Evolutionary conservation across 2,113 vertebrate genomes (phyloP).

Genomic region (Pollimyrus isidori): DNA sequence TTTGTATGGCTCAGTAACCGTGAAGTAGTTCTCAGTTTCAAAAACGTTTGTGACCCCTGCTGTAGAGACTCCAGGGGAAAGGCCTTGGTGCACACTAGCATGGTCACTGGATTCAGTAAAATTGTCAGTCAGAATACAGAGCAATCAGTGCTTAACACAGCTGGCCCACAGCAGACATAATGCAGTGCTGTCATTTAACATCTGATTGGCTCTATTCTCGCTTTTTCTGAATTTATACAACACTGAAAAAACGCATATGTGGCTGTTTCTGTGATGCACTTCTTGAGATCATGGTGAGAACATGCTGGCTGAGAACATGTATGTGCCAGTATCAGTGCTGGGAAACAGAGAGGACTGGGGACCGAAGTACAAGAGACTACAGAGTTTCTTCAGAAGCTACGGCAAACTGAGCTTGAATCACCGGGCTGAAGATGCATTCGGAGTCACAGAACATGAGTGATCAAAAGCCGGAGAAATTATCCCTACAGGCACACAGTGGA

Average conservation of each 20-base stretch:
- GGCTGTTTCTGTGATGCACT: background rate
- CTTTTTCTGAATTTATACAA: background rate
- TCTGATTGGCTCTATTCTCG: background rate
- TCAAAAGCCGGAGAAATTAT: too few species aligned
- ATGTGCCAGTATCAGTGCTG: background rate
- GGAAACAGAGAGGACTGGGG: too few species aligned
- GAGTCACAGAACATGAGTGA: too few species aligned
- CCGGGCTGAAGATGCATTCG: too few species aligned
- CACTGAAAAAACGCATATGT: background rate
- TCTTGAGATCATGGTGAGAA: background rate
- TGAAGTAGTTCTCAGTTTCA: too few species aligned
- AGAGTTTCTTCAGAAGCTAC: background rate
- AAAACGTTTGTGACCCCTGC: too few species aligned
- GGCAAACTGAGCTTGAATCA: background rate
- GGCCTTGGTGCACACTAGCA: background rate
- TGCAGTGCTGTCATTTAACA: constrained; percentile 9
- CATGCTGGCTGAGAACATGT: background rate
- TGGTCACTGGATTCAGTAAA: background rate
- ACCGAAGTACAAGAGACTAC: too few species aligned
- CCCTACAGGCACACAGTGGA: too few species aligned
- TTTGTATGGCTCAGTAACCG: too few species aligned
- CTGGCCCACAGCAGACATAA: constrained; percentile 11
- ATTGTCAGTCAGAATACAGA: background rate
- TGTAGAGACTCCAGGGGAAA: background rate
- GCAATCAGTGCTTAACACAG: background rate